Conservation (phyloP, 92 coral and sea anemone species). For the Bergia sp. region DNA sequence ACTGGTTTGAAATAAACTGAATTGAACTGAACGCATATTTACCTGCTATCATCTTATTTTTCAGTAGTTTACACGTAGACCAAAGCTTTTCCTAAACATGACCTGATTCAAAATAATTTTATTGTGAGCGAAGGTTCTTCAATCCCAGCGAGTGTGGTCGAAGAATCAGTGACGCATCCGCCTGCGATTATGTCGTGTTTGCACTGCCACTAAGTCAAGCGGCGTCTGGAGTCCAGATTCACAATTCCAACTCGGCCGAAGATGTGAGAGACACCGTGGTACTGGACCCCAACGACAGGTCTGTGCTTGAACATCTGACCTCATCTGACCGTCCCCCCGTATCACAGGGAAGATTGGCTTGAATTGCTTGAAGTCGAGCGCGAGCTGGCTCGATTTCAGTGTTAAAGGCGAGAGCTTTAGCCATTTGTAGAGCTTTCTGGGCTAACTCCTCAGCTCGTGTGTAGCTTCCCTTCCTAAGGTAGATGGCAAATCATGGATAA, state of each 20-base stretch:
- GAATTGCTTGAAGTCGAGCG: slow-evolving; percentile 61
- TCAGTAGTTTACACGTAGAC: too few relatives aligned
- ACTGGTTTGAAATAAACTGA: too few relatives aligned
- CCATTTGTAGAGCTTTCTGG: slow-evolving; percentile 52
- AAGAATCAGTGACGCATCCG: too few relatives aligned
- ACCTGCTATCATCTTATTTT: too few relatives aligned
- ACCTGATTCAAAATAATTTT: too few relatives aligned
- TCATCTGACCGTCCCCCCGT: not conserved
- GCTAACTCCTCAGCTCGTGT: slow-evolving; percentile 62
- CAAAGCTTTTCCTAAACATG: too few relatives aligned
- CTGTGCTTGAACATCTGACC: not conserved
- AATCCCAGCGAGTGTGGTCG: too few relatives aligned
- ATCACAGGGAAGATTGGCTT: slow-evolving; percentile 5
- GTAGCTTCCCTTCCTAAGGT: slow-evolving; percentile 19
- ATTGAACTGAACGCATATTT: too few relatives aligned
- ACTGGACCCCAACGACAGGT: slow-evolving; percentile 7
- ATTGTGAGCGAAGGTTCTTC: too few relatives aligned
- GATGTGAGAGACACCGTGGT: not conserved
- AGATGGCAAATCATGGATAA: not conserved
- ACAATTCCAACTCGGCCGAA: not conserved
- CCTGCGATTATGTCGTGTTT: too few relatives aligned
- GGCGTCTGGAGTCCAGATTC: not conserved
- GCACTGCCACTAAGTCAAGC: not conserved
- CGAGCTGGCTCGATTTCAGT: slow-evolving; percentile 71
- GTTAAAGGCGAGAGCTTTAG: slow-evolving; percentile 54